A percentile compares a stretch with the other conserved stretches of the same genome.
These are phyloP conservation scores for Drosophila ambigua DNA, from an alignment of 1,140 invertebrate species.

Conservation along the genomic window DNA sequence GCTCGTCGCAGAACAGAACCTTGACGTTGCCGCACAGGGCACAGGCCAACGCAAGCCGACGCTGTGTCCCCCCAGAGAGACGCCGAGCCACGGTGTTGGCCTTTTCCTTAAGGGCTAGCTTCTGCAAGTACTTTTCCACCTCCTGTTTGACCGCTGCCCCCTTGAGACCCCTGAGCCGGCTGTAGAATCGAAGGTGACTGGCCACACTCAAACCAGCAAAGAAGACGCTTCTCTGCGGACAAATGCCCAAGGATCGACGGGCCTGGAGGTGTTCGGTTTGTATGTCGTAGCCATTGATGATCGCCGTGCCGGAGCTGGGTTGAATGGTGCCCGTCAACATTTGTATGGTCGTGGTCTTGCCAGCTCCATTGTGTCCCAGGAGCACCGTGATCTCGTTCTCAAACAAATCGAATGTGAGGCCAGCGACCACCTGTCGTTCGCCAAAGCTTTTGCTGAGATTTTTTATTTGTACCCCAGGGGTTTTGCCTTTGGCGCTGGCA, in stretches of 20 bases:
- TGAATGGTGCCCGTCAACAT: no score
- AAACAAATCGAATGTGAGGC: no score
- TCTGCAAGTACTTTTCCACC: conserved; percentile 86
- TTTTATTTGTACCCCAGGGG: conserved; percentile 87
- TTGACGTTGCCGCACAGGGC: conserved; percentile 89
- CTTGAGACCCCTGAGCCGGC: conserved; percentile 87
- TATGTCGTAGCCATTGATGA: conserved; percentile 88
- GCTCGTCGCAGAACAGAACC: conserved; percentile 94
- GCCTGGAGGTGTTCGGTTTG: conserved; percentile 85
- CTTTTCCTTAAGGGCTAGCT: conserved; percentile 87
- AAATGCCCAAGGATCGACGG: conserved; percentile 90
- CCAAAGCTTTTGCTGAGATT: conserved; percentile 22
- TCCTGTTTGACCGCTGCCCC: conserved; percentile 86
- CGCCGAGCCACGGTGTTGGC: conserved; percentile 85
- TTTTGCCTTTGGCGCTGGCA: conserved; percentile 74
- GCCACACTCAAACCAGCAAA: conserved; percentile 94
- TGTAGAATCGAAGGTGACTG: conserved; percentile 95
- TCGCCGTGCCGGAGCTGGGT: no score
- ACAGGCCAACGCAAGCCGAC: conserved; percentile 90
- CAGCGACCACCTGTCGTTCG: no score
- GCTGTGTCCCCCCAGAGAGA: conserved; percentile 93
- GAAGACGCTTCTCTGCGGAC: conserved; percentile 97
- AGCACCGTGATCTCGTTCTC: no score
- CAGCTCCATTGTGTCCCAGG: no score
- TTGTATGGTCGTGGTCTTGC: no score